Evolutionary conservation across 1,140 invertebrate genomes (phyloP), one percentile per base, ranked within the genome.

Genomic region (Leguminivora glycinivorella): DNA sequence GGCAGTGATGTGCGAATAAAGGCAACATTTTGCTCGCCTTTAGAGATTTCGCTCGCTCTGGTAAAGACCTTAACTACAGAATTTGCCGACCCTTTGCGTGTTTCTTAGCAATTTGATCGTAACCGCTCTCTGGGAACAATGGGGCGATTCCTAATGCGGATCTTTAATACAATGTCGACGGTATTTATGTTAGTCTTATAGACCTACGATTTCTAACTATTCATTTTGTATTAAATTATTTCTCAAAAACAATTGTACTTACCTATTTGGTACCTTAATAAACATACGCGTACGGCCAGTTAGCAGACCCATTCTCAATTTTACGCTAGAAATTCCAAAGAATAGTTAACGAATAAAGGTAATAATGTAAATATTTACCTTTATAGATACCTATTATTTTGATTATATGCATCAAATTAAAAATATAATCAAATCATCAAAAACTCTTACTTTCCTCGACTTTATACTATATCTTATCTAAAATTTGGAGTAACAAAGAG

Each of bases 381-480:
- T n/a, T n/a, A n/a, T n/a, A n/a, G n/a, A n/a, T n/a, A n/a, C n/a
- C n/a, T n/a, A n/a, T n/a, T n/a, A n/a, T n/a, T n/a, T n/a, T n/a
- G n/a, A n/a, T n/a, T 34, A 38, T 38, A 38, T 34, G 10, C 40
- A 17, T 43, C n/a, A 43, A 17, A 12, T 86, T 87, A 52, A 52
- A 52, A 52, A 19, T 52, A 22, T 88, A 84, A 89, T 88, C 87
- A 87, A 90, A 88, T 79, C 83, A 75, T 85, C 84, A 87, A 83
- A 85, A 77, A n/a, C n/a, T n/a, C 82, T 80, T 75, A 73, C 77
- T 74, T 17, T 69, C 70, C 67, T 78, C 73, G 77, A 78, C 80
- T 83, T 82, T n/a, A n/a, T n/a, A 85, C 82, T 70, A 78, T 78
- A 80, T 83, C 86, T 90, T 85, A 84, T 83, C 77, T 85, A 80